Conservation (phyloP, 2,113 vertebrate species). For the Choloepus hoffmanni region DNA sequence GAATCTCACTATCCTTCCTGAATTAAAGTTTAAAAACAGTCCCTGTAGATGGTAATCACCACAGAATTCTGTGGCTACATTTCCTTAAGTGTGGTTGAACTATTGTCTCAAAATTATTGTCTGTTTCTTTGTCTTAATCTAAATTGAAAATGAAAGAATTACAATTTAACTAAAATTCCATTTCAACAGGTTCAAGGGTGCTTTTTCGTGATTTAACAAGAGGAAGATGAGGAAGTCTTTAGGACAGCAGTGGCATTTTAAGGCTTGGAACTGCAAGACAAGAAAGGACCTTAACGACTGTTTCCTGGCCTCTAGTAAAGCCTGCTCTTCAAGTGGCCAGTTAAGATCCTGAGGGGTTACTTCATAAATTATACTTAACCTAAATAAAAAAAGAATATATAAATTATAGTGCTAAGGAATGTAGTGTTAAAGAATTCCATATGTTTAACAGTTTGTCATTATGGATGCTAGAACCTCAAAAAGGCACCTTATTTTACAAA, state of each 20-base stretch:
- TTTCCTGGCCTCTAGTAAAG: not conserved
- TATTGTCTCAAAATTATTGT: conserved; percentile 33
- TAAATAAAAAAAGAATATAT: conserved; percentile 42
- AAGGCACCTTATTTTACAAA: not conserved
- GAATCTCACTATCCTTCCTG: not conserved
- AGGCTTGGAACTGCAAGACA: conserved; percentile 35
- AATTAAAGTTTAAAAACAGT: conserved; percentile 45
- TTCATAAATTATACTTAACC: not conserved
- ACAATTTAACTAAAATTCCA: conserved; percentile 41
- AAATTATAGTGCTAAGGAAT: conserved; percentile 20
- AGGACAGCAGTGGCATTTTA: conserved; percentile 19
- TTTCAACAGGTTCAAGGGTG: conserved; percentile 17
- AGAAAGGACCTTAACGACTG: conserved; percentile 47
- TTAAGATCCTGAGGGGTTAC: not conserved
- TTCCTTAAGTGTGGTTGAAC: conserved; percentile 21
- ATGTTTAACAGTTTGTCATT: conserved; percentile 23
- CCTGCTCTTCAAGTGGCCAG: not conserved
- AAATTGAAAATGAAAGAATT: conserved; percentile 38
- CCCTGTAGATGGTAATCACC: not conserved
- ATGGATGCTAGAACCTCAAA: not conserved
- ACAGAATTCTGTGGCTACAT: not conserved
- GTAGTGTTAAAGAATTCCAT: not conserved
- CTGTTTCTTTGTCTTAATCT: not conserved
- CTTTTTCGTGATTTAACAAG: conserved; percentile 43
- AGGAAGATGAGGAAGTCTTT: conserved; percentile 27